Evolutionary conservation across 2,888 invertebrate genomes (phyloP).

Genomic region (Tiliacea citrago): DNA sequence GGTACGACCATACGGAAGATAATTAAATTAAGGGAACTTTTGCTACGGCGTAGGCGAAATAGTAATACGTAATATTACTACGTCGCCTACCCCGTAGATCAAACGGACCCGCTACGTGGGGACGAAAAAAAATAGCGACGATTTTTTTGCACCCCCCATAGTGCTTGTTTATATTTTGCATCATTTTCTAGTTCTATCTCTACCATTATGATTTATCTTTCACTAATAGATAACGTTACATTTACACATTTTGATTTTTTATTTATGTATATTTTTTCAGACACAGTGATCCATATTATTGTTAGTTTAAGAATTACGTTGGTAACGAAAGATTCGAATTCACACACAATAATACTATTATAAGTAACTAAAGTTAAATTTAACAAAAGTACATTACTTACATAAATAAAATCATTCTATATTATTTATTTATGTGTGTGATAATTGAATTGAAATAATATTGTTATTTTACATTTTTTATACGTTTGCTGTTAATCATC

Average conservation of each 20-base stretch:
- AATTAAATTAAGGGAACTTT: not conserved
- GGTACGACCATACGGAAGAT: not conserved
- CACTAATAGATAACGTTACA: not conserved
- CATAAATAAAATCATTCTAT: too few relatives aligned
- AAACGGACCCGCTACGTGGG: not conserved
- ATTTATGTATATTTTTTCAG: too few relatives aligned
- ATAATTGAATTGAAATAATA: not conserved
- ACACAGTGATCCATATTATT: too few relatives aligned
- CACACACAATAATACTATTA: too few relatives aligned
- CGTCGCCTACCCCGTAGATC: constrained; percentile 22
- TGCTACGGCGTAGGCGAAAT: constrained; percentile 43
- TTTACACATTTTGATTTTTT: too few relatives aligned
- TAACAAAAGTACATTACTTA: too few relatives aligned
- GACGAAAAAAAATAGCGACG: too few relatives aligned
- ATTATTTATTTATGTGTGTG: too few relatives aligned
- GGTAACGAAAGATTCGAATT: too few relatives aligned
- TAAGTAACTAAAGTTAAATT: too few relatives aligned
- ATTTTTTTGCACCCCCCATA: not conserved
- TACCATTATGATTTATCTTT: not conserved
- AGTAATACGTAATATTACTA: not conserved
- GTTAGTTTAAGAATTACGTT: too few relatives aligned
- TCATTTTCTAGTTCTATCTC: not conserved
- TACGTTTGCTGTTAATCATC: not conserved
- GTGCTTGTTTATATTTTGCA: not conserved
- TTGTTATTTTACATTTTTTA: not conserved